phyloP scores from a whole-genome alignment of 2,113 vertebrate genomes.

The Pimephales promelas region DNA sequence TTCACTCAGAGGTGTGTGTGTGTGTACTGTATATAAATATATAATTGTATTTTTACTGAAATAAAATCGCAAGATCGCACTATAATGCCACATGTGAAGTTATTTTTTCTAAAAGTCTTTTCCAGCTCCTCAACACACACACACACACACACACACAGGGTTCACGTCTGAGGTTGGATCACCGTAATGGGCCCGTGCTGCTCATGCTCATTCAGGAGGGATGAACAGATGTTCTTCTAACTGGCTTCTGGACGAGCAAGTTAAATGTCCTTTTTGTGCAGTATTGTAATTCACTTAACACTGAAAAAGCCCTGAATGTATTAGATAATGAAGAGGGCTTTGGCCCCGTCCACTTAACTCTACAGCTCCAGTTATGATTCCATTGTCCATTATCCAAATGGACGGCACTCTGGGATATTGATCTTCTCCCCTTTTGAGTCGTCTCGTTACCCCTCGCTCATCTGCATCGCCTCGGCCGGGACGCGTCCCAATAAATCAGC shows the following conservation, averaged over 20 bases:
- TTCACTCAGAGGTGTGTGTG: neutral
- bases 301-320: conserved; percentile 65
- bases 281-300: conserved; percentile 75
- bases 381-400: conserved; percentile 93
- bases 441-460: conserved; percentile 78
- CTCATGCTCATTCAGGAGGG: neutral
- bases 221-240: conserved; percentile 1
- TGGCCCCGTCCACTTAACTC: conserved; percentile 83
- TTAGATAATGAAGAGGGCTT: conserved; percentile 81
- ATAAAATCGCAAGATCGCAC: too few species aligned
- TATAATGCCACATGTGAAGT: neutral
- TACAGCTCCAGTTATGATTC: conserved; percentile 79
- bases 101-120: neutral
- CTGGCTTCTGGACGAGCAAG: conserved; percentile 24
- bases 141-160: too few species aligned
- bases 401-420: conserved; percentile 86
- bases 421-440: conserved; percentile 80
- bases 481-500: conserved; percentile 75
- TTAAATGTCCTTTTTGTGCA: conserved; percentile 46
- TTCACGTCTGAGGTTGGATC: neutral
- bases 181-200: neutral
- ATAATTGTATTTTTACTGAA: too few species aligned
- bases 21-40: too few species aligned
- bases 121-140: neutral
- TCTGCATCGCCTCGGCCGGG: conserved; percentile 71